These are phyloP conservation scores for Bolinopsis microptera DNA, from an alignment of 37 sponge, comb jelly and placozoan species.

Conservation along the genomic window DNA sequence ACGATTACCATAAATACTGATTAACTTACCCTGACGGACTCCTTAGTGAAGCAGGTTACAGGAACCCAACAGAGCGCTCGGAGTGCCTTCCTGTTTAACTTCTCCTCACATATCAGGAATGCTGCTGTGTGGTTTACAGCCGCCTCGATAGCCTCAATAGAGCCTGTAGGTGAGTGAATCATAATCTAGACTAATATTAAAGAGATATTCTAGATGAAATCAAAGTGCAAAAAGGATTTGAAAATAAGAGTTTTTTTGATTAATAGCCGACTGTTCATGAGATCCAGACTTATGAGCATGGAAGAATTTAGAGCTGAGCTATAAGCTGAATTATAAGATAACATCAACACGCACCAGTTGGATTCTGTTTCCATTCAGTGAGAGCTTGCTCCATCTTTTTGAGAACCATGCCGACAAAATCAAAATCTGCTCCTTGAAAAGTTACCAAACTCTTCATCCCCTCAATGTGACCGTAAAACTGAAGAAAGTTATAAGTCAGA, in stretches of 20 bases:
- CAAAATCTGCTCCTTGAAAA: constrained; percentile 44
- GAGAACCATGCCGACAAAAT: constrained; percentile 38
- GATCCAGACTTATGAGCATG: too few relatives aligned
- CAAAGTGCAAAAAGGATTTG: too few relatives aligned
- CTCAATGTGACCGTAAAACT: constrained; percentile 65
- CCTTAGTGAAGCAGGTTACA: constrained; percentile 23
- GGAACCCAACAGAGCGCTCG: constrained; percentile 40
- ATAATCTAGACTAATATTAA: too few relatives aligned
- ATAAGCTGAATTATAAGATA: too few relatives aligned
- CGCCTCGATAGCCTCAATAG: not conserved
- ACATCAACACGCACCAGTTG: too few relatives aligned
- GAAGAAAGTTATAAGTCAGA: too few relatives aligned
- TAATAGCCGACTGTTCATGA: too few relatives aligned
- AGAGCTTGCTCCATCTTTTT: constrained; percentile 44
- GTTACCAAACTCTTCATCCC: constrained; percentile 60
- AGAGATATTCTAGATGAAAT: too few relatives aligned
- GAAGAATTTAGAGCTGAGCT: too few relatives aligned
- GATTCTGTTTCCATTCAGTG: constrained; percentile 14
- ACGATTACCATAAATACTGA: not conserved
- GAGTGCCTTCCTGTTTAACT: constrained; percentile 23
- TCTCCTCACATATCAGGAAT: constrained; percentile 45
- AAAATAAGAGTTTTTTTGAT: too few relatives aligned
- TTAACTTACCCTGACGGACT: constrained; percentile 31
- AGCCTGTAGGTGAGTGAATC: not conserved
- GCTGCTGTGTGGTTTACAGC: constrained; percentile 28